Evolutionary conservation across 2,797 vertebrate species (phyloP).

Genomic region (Sebastes kiyomatsui): DNA sequence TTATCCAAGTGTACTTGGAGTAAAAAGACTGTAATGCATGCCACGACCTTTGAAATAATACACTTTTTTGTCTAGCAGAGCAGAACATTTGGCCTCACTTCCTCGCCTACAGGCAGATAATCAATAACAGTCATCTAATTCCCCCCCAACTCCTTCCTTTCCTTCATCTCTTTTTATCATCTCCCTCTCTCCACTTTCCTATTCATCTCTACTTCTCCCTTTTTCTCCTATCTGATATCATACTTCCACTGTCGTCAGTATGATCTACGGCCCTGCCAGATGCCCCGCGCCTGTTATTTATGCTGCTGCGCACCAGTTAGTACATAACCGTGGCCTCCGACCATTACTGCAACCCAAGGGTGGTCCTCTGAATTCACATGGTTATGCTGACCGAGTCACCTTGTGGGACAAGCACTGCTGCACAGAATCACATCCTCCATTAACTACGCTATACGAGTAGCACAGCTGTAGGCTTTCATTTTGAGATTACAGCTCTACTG

Average conservation of each 20-base stretch:
- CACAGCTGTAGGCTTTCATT: constrained; percentile 71
- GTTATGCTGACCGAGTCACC: constrained; percentile 77
- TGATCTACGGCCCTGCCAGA: constrained; percentile 81
- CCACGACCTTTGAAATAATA: constrained; percentile 85
- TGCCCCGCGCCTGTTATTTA: constrained; percentile 73
- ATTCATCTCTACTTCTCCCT: constrained; percentile 63
- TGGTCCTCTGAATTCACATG: constrained; percentile 69
- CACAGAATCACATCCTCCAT: constrained; percentile 74
- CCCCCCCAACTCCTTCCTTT: constrained; percentile 26
- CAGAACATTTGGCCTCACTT: constrained; percentile 81
- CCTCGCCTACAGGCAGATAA: constrained; percentile 78
- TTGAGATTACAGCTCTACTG: constrained; percentile 63
- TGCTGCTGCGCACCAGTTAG: constrained; percentile 67
- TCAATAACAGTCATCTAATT: constrained; percentile 81
- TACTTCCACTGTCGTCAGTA: constrained; percentile 70
- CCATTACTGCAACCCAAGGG: constrained; percentile 65
- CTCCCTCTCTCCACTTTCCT: constrained; percentile 51
- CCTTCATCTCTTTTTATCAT: constrained; percentile 56
- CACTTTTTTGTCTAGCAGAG: constrained; percentile 80
- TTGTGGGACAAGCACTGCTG: constrained; percentile 71
- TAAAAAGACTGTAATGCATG: constrained; percentile 76
- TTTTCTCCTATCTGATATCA: constrained; percentile 74
- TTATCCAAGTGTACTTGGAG: constrained; percentile 64
- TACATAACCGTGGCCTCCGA: constrained; percentile 75
- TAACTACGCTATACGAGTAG: constrained; percentile 55